Evolutionary conservation across 1,140 invertebrate species (phyloP).

Genomic region (Onthophagus taurus): DNA sequence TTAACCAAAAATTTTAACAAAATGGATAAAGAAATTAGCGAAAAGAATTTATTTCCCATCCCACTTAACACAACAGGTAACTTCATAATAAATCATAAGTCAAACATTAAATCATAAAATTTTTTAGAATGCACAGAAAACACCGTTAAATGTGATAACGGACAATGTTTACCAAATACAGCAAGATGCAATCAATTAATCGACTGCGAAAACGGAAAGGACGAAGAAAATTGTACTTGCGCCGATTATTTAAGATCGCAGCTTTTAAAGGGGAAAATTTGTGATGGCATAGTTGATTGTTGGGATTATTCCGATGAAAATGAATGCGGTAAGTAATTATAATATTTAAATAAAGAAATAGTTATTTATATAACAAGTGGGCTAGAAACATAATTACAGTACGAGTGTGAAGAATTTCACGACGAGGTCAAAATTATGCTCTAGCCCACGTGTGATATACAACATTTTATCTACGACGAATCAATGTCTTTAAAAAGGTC

Average conservation of each 20-base stretch:
- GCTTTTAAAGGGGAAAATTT: conserved; percentile 62
- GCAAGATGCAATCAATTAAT: conserved; percentile 64
- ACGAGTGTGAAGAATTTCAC: too few relatives aligned
- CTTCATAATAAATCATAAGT: neutral
- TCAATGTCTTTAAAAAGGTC: too few relatives aligned
- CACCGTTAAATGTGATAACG: conserved; percentile 49
- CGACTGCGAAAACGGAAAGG: conserved; percentile 62
- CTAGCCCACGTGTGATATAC: too few relatives aligned
- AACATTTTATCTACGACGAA: too few relatives aligned
- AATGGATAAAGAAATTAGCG: conserved; percentile 40
- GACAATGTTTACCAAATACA: conserved; percentile 55
- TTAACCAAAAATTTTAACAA: conserved; percentile 57
- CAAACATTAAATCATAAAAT: neutral
- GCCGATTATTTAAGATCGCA: conserved; percentile 64
- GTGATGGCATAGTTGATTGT: conserved; percentile 70
- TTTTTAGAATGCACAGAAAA: conserved; percentile 40
- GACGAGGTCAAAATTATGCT: too few relatives aligned
- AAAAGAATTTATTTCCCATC: conserved; percentile 22
- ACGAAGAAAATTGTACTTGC: conserved; percentile 66
- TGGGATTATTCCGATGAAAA: conserved; percentile 73
- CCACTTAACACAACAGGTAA: conserved; percentile 18
- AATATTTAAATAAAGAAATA: neutral
- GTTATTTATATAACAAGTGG: too few relatives aligned
- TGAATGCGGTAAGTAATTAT: conserved; percentile 54
- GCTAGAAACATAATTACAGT: too few relatives aligned